Percentiles rank a stretch among this genome's conserved stretches.
Conservation (phyloP, 2,888 invertebrate genomes). For the Isoperla grammatica region DNA sequence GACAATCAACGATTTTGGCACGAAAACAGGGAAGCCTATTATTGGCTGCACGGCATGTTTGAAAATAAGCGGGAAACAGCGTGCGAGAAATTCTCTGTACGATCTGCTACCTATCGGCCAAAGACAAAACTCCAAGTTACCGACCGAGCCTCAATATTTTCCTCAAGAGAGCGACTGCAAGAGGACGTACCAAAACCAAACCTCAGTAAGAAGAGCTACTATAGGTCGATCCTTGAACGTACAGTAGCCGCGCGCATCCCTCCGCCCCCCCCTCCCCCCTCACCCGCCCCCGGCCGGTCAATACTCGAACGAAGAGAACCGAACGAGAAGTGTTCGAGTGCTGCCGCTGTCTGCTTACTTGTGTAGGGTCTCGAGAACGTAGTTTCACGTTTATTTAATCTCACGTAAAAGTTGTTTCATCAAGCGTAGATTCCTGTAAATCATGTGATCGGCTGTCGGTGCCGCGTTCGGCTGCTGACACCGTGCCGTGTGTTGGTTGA, state of each 20-base stretch:
- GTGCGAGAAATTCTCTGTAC: no score
- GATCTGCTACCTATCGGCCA: no score
- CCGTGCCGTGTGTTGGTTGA: neutral
- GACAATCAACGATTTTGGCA: no score
- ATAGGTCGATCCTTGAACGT: neutral
- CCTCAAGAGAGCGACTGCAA: neutral
- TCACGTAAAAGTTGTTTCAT: neutral
- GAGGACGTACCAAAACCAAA: neutral
- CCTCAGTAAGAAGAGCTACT: neutral
- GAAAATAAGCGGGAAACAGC: no score
- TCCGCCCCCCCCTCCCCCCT: neutral
- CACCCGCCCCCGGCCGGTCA: neutral
- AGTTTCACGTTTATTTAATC: neutral
- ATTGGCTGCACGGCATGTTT: no score
- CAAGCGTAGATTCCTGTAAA: neutral
- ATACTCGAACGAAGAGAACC: neutral
- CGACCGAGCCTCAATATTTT: neutral
- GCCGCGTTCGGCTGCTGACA: neutral
- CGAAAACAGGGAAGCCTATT: no score
- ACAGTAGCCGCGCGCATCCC: neutral
- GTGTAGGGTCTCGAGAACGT: neutral
- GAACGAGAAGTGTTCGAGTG: neutral
- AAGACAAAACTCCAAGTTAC: neutral
- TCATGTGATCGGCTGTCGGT: neutral
- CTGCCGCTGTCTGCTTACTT: neutral